Base-by-base conservation (phyloP, 2,113 vertebrate genomes). In the Lophius piscatorius region DNA sequence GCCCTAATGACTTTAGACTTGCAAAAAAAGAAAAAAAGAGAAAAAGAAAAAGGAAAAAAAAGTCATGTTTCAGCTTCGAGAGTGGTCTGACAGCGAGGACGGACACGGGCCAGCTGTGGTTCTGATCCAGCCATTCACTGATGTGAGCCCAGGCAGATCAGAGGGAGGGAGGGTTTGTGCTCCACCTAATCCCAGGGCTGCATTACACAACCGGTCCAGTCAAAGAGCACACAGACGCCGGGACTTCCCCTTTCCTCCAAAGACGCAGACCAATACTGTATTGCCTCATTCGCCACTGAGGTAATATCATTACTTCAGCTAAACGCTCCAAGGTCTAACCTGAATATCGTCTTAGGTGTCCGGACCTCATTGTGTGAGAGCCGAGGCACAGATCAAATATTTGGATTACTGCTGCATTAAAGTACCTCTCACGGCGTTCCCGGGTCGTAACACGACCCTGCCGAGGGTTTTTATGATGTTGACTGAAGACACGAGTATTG, bases 111-210 rank as follows among this genome's bases (percentile, higher is more conserved):
- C 86, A 87, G 81, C 74, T 83, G 78, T 74, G 75, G 78, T 86
- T 82, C 70, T 81, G 82, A 76, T 84, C 77, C 74, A 83, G 81
- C 47, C 44, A 18, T 63, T 82, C 62, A 47, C 74, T 79, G 71
- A 63, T 87, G 78, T 78, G 71, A 69, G 82, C 86, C 74, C 82
- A 85, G 86, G 76, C 84, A 81, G 82, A 78, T 74, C 80, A 46
- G 82, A 75, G 80, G 69, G 83, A 88, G 83, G 85, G 80, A 88
- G 84, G 77, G 82, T 83, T 75, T 75, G 78, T 68, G 74, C 88
- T 90, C 91, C 91, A 91, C 91, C 91, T 89, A 91, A 85, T 92
- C 91, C 91, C 91, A 77, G 82, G 81, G 87, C 78, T 83, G 66
- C 90, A 91, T 92, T 90, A 91, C 90, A 91, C 89, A 91, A 72